Conservation (phyloP, 1,140 invertebrate species). For the Camponotus vicinus region DNA sequence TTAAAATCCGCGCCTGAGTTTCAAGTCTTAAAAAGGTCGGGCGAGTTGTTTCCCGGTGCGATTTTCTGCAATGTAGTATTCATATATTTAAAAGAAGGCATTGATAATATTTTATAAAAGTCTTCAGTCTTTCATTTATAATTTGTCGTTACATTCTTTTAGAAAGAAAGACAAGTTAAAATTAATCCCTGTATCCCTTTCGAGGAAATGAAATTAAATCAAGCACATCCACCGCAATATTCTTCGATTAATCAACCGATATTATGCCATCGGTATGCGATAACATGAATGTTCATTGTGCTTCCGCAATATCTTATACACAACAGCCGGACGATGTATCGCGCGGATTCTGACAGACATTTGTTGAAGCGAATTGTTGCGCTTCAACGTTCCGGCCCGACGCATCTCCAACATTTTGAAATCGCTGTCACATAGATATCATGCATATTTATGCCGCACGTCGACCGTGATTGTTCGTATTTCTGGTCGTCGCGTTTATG, state of each 20-base stretch:
- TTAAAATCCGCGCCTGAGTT: slow-evolving; percentile 43
- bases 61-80: background rate
- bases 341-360: slow-evolving; percentile 49
- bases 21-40: slow-evolving; percentile 17
- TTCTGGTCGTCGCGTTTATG: slow-evolving; percentile 61
- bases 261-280: slow-evolving; percentile 4
- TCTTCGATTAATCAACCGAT: slow-evolving; percentile 1
- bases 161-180: background rate
- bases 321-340: slow-evolving; percentile 44
- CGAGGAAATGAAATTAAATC: background rate
- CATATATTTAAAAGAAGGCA: slow-evolving; percentile 19
- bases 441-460: slow-evolving; percentile 61
- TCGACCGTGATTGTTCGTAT: slow-evolving; percentile 61
- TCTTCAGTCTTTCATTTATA: background rate
- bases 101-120: slow-evolving; percentile 15
- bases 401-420: slow-evolving; percentile 59
- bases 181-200: too few relatives aligned
- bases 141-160: background rate
- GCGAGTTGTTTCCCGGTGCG: background rate
- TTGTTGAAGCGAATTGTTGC: slow-evolving; percentile 39
- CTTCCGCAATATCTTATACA: slow-evolving; percentile 30
- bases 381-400: slow-evolving; percentile 27
- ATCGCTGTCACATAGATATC: slow-evolving; percentile 58
- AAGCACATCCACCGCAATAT: background rate
- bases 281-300: slow-evolving; percentile 19